These are phyloP conservation scores for Lycopodina hypogea DNA, from an alignment of 37 sponge, comb jelly and placozoan genomes.

Conservation along the genomic window DNA sequence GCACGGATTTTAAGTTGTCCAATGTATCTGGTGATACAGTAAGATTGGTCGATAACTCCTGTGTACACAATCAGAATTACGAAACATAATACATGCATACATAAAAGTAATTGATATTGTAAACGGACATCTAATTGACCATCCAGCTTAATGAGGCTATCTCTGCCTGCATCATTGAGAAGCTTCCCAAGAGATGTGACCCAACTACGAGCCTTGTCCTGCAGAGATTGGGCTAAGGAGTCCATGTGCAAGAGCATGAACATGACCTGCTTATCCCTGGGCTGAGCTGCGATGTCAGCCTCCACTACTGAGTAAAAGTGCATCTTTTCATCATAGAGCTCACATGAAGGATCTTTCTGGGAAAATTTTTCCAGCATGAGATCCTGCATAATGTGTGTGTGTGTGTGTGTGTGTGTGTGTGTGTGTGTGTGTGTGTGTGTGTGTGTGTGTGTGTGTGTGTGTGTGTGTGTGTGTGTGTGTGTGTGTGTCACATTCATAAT, in stretches of 20 bases:
- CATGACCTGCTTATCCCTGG: slow-evolving; percentile 51
- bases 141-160: slow-evolving; percentile 58
- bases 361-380: slow-evolving; percentile 90
- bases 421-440: neutral
- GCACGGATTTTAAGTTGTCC: slow-evolving; percentile 93
- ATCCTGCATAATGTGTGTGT: no score
- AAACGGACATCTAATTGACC: slow-evolving; percentile 56
- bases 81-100: neutral
- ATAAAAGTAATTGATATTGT: neutral
- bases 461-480: no score
- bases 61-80: neutral
- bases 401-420: neutral
- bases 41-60: slow-evolving; percentile 75
- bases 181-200: slow-evolving; percentile 87
- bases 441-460: no score
- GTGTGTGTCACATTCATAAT: no score
- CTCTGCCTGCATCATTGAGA: slow-evolving; percentile 76
- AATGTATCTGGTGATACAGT: slow-evolving; percentile 77
- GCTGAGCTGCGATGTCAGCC: slow-evolving; percentile 63
- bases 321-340: slow-evolving; percentile 86
- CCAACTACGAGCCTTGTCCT: slow-evolving; percentile 87
- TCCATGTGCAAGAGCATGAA: slow-evolving; percentile 82
- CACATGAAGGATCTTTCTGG: slow-evolving; percentile 69
- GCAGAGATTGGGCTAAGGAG: slow-evolving; percentile 77
- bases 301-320: slow-evolving; percentile 68